Base-by-base conservation (phyloP, 2,888 invertebrate genomes). In the Cheilosia soror region DNA sequence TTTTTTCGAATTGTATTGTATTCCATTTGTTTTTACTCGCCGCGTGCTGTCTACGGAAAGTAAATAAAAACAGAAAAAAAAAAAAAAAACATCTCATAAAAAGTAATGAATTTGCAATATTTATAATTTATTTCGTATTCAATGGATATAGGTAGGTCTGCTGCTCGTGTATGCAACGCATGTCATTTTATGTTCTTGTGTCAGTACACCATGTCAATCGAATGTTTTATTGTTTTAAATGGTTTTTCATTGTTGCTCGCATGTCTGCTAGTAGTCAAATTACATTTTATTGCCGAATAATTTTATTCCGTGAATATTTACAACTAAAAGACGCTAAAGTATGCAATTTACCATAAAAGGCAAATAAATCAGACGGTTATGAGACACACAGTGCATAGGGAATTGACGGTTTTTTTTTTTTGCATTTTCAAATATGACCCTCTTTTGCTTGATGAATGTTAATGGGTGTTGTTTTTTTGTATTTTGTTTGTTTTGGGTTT, bases 361-460 rank as follows among this genome's bases (percentile, higher is more conserved):
- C 47, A n/a, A 40, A 72, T 72, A 78, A 78, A 78, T 78, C 72
- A 72, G 49, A 42, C 49, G 57, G 72, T 55, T 65, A 33, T 72
- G 65, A 73, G 63, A 60, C 47, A 55, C 42, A 58, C 47, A 11
- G 25, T 47, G 57, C 57, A 29, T 29, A 31, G 47, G 37, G 63
- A 72, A 79, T 79, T 65, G 58, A 11, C 37, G 0, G 37, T 9
- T 65, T 58, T 65, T 73, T 73, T 73, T n/a, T 15, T 53, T 20
- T 37, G 37, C 37, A 37, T 37, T 37, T 37, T 29, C 42, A 58
- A 65, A 40, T 78, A 51, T 69, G 60, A 71, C 77, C 77, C 77
- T 71, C 71, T 77, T 77, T 65, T 33, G 25, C 65, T 65, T 49
- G 72, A 33, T 44, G 78, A 78, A 78, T 62, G 72, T 73, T 79